Evolutionary conservation across 2,113 vertebrate species (phyloP), one percentile per base, ranked within the genome.

Genomic region (Charadrius vociferus): DNA sequence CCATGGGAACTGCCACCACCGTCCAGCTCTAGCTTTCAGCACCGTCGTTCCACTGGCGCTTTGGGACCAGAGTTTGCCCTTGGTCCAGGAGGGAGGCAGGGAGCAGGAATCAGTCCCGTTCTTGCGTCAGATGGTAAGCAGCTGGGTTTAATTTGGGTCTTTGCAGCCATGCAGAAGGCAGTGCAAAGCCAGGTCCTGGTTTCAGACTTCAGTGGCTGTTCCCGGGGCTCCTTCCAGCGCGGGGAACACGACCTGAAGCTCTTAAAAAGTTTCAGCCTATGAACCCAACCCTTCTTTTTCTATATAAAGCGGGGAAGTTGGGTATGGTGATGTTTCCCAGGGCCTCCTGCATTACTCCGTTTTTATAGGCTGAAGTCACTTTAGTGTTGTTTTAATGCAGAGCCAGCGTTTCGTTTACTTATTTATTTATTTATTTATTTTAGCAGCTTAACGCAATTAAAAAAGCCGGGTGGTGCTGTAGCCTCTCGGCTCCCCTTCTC

Each of bases 31-130:
- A 52, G 30, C 22, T 47, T 87, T 66, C 24, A 29, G 61, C 7
- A n/a, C 67, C 6, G 1, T 61, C 4, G 1, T 73, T 86, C 34
- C 50, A 55, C 11, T 0, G 0, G 9, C 58, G 81, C 43, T 72
- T 34, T 63, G 65, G 72, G 18, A 21, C 61, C 50, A 39, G 23
- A 45, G 23, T 52, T 80, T 86, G 49, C 36, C 66, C 22, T 81
- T 0, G 0, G 24, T 47, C 30, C 5, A 1, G 34, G 30, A 41
- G 23, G 67, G 58, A 81, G 30, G 43, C 39, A 63, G 49, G 53
- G 52, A 70, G 41, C 65, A 71, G 55, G 58, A 61, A 21, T n/a
- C 45, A 39, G 45, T 29, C 23, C 18, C 10, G 3, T 12, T 39
- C 92, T 59, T 86, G 39, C 30, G 14, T 79, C 81, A 55, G 68